These are phyloP conservation scores for Cariama cristata DNA, from an alignment of 2,113 vertebrate genomes.

Conservation along the genomic window DNA sequence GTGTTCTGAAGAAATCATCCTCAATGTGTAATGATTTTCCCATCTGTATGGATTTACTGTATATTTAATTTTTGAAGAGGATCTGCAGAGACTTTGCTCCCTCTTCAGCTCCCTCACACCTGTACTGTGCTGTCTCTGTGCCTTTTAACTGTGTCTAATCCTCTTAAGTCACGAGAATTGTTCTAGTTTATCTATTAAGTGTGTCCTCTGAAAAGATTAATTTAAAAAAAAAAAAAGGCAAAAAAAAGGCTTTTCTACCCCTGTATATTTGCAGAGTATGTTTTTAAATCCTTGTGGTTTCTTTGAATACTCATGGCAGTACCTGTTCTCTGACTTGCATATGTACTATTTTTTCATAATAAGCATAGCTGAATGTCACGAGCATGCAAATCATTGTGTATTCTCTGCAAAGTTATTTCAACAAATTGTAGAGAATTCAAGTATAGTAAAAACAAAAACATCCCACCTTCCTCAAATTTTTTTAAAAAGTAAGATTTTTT, in stretches of 20 bases:
- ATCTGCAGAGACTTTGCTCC: background rate
- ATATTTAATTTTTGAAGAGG: background rate
- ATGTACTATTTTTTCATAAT: background rate
- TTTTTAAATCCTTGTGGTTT: background rate
- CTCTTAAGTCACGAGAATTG: background rate
- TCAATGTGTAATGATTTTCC: background rate
- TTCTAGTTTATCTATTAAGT: background rate
- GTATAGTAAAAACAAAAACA: background rate
- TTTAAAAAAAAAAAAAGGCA: accelerated
- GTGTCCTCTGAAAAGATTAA: background rate
- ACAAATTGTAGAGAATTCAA: background rate
- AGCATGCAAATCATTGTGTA: background rate
- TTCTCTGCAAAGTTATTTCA: background rate
- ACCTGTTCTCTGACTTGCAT: background rate
- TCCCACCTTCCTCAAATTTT: background rate
- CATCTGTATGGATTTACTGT: background rate
- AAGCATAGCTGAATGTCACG: background rate
- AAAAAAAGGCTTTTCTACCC: background rate
- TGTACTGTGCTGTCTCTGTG: background rate
- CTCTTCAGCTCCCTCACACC: background rate
- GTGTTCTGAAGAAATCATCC: background rate
- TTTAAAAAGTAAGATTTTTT: background rate
- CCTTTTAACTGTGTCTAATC: background rate
- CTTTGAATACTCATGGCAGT: background rate
- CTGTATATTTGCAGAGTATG: background rate